These are phyloP conservation scores for Platichthys flesus DNA, from an alignment of 2,113 vertebrate species.

Conservation along the genomic window DNA sequence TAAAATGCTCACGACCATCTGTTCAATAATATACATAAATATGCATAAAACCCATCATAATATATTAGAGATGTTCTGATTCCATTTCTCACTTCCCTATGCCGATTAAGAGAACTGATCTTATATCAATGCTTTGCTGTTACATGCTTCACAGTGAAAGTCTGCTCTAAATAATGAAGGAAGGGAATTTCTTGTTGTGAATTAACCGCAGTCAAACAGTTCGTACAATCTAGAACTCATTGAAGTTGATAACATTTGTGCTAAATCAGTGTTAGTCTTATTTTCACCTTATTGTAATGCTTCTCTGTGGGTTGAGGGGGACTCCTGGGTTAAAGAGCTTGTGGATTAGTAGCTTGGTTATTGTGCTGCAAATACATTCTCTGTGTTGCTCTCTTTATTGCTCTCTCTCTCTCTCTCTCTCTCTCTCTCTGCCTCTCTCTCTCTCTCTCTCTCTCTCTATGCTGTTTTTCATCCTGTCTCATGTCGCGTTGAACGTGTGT, in stretches of 20 bases:
- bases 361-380: conserved; percentile 57
- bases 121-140: too few relatives aligned
- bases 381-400: conserved; percentile 38
- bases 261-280: background rate
- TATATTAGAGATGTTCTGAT: too few relatives aligned
- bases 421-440: conserved; percentile 11
- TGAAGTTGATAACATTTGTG: background rate
- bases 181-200: too few relatives aligned
- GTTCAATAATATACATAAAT: background rate
- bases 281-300: background rate
- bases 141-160: too few relatives aligned
- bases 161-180: too few relatives aligned
- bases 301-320: conserved; percentile 20
- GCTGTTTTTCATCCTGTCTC: conserved; percentile 26
- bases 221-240: too few relatives aligned
- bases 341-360: conserved; percentile 66
- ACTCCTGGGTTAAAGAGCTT: conserved; percentile 56
- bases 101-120: too few relatives aligned
- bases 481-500: conserved; percentile 35
- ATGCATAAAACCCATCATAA: background rate
- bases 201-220: too few relatives aligned
- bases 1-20: conserved; percentile 21
- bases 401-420: conserved; percentile 1
- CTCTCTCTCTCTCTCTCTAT: conserved; percentile 12
- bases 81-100: too few relatives aligned